Conservation (phyloP, 2,888 invertebrate species). For the Dascillus cervinus region DNA sequence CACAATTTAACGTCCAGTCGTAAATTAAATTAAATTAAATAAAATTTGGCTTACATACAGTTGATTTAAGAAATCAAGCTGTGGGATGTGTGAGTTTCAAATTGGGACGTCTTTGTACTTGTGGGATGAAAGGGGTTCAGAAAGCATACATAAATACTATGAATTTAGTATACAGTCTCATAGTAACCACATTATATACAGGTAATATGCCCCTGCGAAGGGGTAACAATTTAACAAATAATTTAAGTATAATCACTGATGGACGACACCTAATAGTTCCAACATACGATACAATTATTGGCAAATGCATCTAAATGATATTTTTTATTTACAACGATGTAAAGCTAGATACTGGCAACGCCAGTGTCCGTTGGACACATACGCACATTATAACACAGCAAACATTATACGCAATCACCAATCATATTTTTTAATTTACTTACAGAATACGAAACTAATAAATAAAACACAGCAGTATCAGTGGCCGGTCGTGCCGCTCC, state of each 20-base stretch:
- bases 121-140: slow-evolving; percentile 20
- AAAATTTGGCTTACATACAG: no score
- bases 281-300: slow-evolving; percentile 36
- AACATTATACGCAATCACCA: slow-evolving; percentile 29
- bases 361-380: slow-evolving; percentile 36
- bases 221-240: slow-evolving; percentile 13
- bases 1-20: no score
- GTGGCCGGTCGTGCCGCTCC: slow-evolving; percentile 36
- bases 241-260: slow-evolving; percentile 20
- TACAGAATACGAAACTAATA: slow-evolving; percentile 28
- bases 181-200: slow-evolving; percentile 27
- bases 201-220: slow-evolving; percentile 13
- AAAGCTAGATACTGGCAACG: slow-evolving; percentile 42
- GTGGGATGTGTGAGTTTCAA: slow-evolving; percentile 16
- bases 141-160: slow-evolving; percentile 17
- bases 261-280: slow-evolving; percentile 41
- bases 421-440: slow-evolving; percentile 32
- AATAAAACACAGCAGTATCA: slow-evolving; percentile 29
- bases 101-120: slow-evolving; percentile 29
- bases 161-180: slow-evolving; percentile 38
- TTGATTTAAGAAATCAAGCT: no score
- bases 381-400: slow-evolving; percentile 34
- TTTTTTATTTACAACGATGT: slow-evolving; percentile 29
- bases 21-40: no score
- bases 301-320: slow-evolving; percentile 24